A percentile compares a stretch with the other conserved stretches of the same genome.
Evolutionary conservation across 1,140 invertebrate genomes (phyloP).

Genomic region (Drosophila seguyi): DNA sequence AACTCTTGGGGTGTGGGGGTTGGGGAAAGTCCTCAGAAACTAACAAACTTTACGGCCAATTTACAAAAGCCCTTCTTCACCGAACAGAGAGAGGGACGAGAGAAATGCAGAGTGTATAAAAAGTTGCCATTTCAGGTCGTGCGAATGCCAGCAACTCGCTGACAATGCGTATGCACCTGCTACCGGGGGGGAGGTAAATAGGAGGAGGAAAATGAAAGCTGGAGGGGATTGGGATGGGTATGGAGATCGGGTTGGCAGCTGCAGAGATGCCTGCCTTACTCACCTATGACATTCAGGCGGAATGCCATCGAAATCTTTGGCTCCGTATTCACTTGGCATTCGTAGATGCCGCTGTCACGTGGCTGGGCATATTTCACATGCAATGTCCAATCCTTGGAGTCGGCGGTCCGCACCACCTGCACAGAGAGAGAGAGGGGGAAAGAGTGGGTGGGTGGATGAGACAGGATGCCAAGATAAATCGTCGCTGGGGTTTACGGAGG

Average conservation of each 20-base stretch:
- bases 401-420: slow-evolving; percentile 93
- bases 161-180: slow-evolving; percentile 62
- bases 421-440: slow-evolving; percentile 54
- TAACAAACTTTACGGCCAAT: slow-evolving; percentile 67
- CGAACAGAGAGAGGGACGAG: background rate
- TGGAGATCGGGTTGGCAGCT: slow-evolving; percentile 6
- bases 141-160: slow-evolving; percentile 52
- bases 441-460: slow-evolving; percentile 16
- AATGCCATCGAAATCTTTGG: slow-evolving; percentile 96
- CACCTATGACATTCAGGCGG: slow-evolving; percentile 94
- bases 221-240: background rate
- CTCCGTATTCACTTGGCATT: slow-evolving; percentile 97
- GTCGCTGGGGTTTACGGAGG: slow-evolving; percentile 1
- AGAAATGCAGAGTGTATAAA: slow-evolving; percentile 42
- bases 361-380: slow-evolving; percentile 96
- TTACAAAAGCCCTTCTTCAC: slow-evolving; percentile 45
- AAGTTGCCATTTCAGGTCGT: slow-evolving; percentile 57
- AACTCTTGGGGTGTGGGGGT: slow-evolving; percentile 16
- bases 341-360: slow-evolving; percentile 93
- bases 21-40: slow-evolving; percentile 9
- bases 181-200: slow-evolving; percentile 1
- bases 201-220: background rate
- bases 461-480: slow-evolving; percentile 61
- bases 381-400: slow-evolving; percentile 96
- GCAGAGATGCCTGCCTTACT: slow-evolving; percentile 85